These are phyloP conservation scores for Aurelia sp. DNA, from an alignment of 30 jellyfish, hydroid and myxozoan species.

Conservation along the genomic window DNA sequence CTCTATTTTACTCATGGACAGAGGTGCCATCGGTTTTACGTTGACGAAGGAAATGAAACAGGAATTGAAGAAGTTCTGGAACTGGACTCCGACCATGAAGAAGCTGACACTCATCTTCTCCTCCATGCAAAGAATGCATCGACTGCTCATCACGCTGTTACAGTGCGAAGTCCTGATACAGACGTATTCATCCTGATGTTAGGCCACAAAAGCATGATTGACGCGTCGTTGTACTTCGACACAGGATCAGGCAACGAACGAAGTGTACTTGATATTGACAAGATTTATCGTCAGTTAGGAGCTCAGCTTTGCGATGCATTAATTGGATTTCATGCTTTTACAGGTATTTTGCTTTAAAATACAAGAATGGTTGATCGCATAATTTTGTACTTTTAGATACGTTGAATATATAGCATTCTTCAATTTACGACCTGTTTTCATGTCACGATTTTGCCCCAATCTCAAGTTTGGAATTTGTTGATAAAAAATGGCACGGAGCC, in stretches of 20 bases:
- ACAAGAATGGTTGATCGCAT: not conserved
- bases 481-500: not conserved
- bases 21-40: conserved; percentile 8
- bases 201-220: conserved; percentile 6
- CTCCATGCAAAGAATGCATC: conserved; percentile 48
- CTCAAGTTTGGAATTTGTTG: too few relatives aligned
- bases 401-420: not conserved
- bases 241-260: conserved; percentile 48
- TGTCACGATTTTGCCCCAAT: too few relatives aligned
- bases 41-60: not conserved
- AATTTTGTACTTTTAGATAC: not conserved
- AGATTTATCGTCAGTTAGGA: conserved; percentile 2
- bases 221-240: conserved; percentile 25
- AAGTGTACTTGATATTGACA: conserved; percentile 21
- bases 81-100: conserved; percentile 49
- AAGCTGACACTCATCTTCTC: conserved; percentile 48
- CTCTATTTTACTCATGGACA: conserved; percentile 24
- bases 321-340: conserved; percentile 48
- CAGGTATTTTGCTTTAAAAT: conserved; percentile 26
- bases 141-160: not conserved
- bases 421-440: not conserved
- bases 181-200: conserved; percentile 45
- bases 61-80: conserved; percentile 33
- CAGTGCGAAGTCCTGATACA: conserved; percentile 47
- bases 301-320: conserved; percentile 41